Conservation (phyloP, 2,113 vertebrate species). For the Eublepharis macularius region DNA sequence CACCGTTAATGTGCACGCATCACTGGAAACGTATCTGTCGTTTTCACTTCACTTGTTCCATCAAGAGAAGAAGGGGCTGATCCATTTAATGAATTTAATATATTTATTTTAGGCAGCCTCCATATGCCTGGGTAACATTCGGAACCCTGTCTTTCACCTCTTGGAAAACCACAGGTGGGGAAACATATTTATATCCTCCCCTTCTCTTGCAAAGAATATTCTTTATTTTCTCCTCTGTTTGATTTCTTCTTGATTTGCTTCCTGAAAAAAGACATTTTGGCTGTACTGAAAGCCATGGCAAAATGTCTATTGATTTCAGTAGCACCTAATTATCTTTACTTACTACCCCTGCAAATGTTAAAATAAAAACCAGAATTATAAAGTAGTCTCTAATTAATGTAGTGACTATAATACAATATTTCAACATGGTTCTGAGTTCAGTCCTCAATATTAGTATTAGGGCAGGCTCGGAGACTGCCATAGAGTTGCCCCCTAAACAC, state of each 20-base stretch:
- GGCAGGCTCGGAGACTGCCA: background rate
- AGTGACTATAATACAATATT: background rate
- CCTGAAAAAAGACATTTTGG: background rate
- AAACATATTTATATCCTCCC: conserved; percentile 19
- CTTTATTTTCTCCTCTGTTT: background rate
- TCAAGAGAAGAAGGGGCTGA: background rate
- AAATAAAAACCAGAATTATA: background rate
- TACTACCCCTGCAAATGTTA: background rate
- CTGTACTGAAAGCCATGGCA: background rate
- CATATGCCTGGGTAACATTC: conserved; percentile 9
- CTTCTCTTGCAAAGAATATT: conserved; percentile 20
- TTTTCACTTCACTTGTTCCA: background rate
- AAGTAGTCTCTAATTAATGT: background rate
- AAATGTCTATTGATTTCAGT: background rate
- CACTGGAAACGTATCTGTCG: fast-evolving
- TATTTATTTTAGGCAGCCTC: conserved; percentile 27
- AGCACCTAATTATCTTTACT: background rate
- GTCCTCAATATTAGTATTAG: background rate
- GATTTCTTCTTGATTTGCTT: background rate
- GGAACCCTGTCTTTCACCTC: conserved; percentile 40
- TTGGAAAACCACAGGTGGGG: conserved; percentile 53
- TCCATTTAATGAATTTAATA: conserved; percentile 30
- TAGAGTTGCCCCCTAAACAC: too few species aligned
- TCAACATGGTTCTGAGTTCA: background rate
- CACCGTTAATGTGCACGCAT: background rate